Percentiles rank a stretch among this genome's conserved stretches.
Conservation (phyloP, 2,888 invertebrate species). For the Tromatobia lineatoria region DNA sequence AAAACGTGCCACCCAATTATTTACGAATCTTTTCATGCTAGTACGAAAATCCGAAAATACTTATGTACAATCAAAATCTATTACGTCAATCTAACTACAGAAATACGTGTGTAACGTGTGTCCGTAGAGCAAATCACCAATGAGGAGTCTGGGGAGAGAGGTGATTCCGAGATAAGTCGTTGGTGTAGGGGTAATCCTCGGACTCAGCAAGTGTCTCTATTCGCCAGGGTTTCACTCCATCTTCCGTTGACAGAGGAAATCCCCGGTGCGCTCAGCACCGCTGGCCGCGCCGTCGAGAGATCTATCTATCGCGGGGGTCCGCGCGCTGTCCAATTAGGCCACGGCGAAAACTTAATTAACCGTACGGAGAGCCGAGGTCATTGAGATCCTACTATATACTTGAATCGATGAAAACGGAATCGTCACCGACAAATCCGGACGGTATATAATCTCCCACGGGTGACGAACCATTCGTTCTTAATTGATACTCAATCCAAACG, state of each 20-base stretch:
- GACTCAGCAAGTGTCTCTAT: slow-evolving; percentile 84
- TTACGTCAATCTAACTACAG: slow-evolving; percentile 10
- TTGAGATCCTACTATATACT: slow-evolving; percentile 54
- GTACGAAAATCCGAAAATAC: not conserved
- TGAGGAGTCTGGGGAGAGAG: slow-evolving; percentile 20
- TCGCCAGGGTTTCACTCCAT: slow-evolving; percentile 84
- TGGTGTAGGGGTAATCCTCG: slow-evolving; percentile 79
- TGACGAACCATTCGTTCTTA: slow-evolving; percentile 60
- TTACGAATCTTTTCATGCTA: not conserved
- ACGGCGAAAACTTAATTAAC: slow-evolving; percentile 82
- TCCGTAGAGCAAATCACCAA: slow-evolving; percentile 10
- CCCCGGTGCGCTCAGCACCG: slow-evolving; percentile 76
- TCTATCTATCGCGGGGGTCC: slow-evolving; percentile 62
- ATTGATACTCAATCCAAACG: slow-evolving; percentile 64
- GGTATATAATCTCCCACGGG: slow-evolving; percentile 31
- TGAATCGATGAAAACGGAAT: slow-evolving; percentile 77
- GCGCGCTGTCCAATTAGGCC: slow-evolving; percentile 80
- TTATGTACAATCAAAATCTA: slow-evolving; percentile 27
- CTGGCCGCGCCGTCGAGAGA: slow-evolving; percentile 73
- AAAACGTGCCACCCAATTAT: not conserved
- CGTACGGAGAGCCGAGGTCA: slow-evolving; percentile 43
- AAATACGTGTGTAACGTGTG: not conserved
- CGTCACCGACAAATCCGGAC: slow-evolving; percentile 59
- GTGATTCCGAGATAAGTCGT: slow-evolving; percentile 53
- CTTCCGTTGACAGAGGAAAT: slow-evolving; percentile 85